Base-by-base conservation (phyloP, 1,140 invertebrate genomes). In the Cherax destructor region DNA sequence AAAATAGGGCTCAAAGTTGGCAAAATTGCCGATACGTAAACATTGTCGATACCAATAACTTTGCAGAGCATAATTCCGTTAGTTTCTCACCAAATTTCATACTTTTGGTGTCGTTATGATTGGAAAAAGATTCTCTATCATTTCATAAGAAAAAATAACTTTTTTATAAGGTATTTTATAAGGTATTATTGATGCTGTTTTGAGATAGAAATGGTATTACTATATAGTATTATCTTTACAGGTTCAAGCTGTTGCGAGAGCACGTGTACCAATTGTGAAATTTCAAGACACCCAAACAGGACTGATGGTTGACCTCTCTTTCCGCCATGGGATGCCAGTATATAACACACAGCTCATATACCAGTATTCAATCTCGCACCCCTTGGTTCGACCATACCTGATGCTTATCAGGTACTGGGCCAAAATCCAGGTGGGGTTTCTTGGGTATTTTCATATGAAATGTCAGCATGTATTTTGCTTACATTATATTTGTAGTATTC, bases 211-310 rank as follows among this genome's bases (percentile, higher is more conserved):
- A 81, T 81, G 52, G 3, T 77, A 13, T 13, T 83, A 69, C n/a
- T 41, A 41, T 41, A 83, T 18, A 72, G 24, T 72, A 47, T 5
- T 65, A 6, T 10, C n/a, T 94, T 93, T 93, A 0, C 95, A 96
- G 88, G 94, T 97, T 52, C 87, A 96, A 30, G 93, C 95, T 83
- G 96, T 97, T 92, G 95, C 96, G 4, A 94, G 95, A 72, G 96
- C 97, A 21, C 96, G 96, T 94, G 96, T 96, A 16, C 97, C 97
- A 49, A 97, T 97, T 92, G 95, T 97, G 21, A 97, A 97, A 93
- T 96, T 96, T 93, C 93, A 94, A 89, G 96, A 97, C 93, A 86
- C 94, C 5, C 94, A 94, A 10, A 96, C 95, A 1, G 93, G 94
- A 9, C 95, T 96, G 2, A 95, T 95, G 86, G 96, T 96, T 93